Percentiles rank a stretch among this genome's conserved stretches.
These are phyloP conservation scores for Oscheius sp. DNA, from an alignment of 2,888 invertebrate genomes.

Conservation along the genomic window DNA sequence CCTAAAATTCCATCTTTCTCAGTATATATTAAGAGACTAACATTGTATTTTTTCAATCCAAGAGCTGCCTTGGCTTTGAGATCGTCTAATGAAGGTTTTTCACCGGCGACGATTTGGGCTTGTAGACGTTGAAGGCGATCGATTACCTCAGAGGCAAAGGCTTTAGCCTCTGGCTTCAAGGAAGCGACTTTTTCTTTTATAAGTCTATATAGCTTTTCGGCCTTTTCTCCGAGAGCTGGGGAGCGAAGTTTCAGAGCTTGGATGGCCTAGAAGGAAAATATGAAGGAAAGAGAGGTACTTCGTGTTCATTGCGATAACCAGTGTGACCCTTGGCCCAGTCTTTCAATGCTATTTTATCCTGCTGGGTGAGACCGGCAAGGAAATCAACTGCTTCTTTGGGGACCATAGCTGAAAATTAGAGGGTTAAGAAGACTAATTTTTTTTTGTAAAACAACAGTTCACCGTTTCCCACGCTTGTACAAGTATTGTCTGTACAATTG, in stretches of 20 bases:
- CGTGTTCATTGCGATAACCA: conserved; percentile 16
- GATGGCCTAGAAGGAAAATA: conserved; percentile 10
- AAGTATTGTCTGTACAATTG: not conserved
- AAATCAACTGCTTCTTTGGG: conserved; percentile 17
- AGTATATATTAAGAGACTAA: not conserved
- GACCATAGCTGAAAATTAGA: conserved; percentile 21
- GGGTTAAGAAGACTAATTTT: too few species aligned
- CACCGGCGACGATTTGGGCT: conserved; percentile 31
- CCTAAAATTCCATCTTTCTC: not conserved
- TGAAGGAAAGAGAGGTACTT: not conserved
- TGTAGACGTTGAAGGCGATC: conserved; percentile 30
- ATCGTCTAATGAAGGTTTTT: conserved; percentile 34
- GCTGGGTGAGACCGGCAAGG: conserved; percentile 9
- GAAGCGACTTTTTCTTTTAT: conserved; percentile 28
- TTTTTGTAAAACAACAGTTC: too few species aligned
- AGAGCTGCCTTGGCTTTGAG: conserved; percentile 31
- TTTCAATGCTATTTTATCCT: conserved; percentile 26
- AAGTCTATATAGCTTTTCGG: conserved; percentile 27
- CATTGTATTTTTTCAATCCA: conserved; percentile 37
- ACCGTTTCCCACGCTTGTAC: too few species aligned
- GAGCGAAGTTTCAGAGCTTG: conserved; percentile 19
- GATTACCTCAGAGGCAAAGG: conserved; percentile 32
- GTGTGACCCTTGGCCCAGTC: conserved; percentile 8
- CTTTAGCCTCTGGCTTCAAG: conserved; percentile 31
- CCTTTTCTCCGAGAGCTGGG: conserved; percentile 27